Conservation (phyloP, 1,140 invertebrate species). For the Anagrus nilaparvatae region DNA sequence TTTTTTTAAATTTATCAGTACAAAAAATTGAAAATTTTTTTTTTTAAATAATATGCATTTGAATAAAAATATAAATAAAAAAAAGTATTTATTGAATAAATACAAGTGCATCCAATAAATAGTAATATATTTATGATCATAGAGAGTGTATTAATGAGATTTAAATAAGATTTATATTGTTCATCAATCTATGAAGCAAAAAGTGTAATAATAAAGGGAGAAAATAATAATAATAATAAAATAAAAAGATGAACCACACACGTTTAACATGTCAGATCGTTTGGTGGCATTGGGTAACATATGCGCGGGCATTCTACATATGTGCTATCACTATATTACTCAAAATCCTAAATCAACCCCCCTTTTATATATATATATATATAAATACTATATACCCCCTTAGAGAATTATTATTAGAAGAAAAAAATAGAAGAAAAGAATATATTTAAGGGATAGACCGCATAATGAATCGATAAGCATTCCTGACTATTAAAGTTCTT, state of each 20-base stretch:
- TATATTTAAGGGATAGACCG: conserved; percentile 1
- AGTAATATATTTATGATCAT: no score
- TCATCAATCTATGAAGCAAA: no score
- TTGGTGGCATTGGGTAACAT: conserved; percentile 43
- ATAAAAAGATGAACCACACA: conserved; percentile 38
- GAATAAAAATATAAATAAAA: no score
- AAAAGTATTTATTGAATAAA: no score
- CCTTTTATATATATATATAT: conserved; percentile 6
- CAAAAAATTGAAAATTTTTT: no score
- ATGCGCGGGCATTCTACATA: conserved; percentile 44
- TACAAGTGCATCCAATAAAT: no score
- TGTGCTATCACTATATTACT: conserved; percentile 34
- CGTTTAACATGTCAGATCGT: conserved; percentile 38
- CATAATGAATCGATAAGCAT: conserved; percentile 6
- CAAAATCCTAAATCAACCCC: not conserved
- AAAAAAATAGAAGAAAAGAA: not conserved
- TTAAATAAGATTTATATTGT: no score
- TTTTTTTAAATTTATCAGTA: no score
- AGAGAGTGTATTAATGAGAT: no score
- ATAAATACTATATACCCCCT: not conserved
- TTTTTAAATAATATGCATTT: no score
- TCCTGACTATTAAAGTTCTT: not conserved
- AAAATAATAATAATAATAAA: no score
- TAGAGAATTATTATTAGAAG: not conserved
- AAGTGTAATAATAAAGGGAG: no score